phyloP scores from a whole-genome alignment of 2,797 vertebrate species.

The Potorous gilbertii region DNA sequence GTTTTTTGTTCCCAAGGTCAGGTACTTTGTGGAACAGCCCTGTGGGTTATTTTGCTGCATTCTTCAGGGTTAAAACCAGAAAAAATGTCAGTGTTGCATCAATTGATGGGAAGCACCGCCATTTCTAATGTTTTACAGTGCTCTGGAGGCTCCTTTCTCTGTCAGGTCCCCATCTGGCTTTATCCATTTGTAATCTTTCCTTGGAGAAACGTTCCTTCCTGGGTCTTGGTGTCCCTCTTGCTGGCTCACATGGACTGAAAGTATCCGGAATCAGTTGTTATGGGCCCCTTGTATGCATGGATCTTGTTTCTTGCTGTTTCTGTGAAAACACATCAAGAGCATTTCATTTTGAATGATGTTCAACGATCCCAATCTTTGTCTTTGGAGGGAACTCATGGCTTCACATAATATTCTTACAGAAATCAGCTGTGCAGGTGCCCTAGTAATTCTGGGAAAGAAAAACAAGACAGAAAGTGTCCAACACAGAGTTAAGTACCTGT shows the following conservation, averaged over 20 bases:
- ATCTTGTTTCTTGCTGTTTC: background rate
- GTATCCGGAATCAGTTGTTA: constrained; percentile 35
- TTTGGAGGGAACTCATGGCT: background rate
- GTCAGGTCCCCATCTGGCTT: background rate
- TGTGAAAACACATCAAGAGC: background rate
- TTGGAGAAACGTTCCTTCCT: constrained; percentile 23
- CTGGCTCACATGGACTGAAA: background rate
- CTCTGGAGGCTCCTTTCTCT: background rate
- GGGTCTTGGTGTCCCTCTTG: constrained; percentile 42
- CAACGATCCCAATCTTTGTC: background rate
- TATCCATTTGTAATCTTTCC: background rate
- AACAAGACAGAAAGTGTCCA: background rate
- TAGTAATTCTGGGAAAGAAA: background rate
- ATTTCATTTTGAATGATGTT: background rate
- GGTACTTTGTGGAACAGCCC: background rate
- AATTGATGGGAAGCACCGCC: constrained; percentile 12
- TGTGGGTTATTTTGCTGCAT: constrained; percentile 36
- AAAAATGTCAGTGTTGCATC: constrained; percentile 31
- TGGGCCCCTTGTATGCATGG: background rate
- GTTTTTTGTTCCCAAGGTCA: background rate
- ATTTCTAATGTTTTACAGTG: constrained; percentile 55
- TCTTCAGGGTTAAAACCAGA: constrained; percentile 36
- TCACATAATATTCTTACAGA: background rate
- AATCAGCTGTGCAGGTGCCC: background rate
- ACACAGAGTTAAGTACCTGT: background rate